phyloP scores from a whole-genome alignment of 2,113 vertebrate species.

The Daboia siamensis region DNA sequence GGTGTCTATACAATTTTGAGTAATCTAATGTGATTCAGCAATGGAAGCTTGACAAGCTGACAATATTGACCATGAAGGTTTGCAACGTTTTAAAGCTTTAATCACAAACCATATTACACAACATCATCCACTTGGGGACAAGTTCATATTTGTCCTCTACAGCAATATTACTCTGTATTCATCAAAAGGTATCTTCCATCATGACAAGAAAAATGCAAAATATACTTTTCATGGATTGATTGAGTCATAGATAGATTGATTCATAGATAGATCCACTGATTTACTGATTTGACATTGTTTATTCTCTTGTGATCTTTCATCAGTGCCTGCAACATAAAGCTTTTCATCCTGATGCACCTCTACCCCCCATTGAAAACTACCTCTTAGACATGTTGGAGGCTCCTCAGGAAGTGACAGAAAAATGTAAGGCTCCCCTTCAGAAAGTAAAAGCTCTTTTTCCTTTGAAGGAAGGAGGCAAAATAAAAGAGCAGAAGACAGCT shows the following conservation, averaged over 20 bases:
- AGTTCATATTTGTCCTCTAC: neutral
- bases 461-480: constrained; percentile 83
- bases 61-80: neutral
- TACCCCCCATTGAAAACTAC: constrained; percentile 82
- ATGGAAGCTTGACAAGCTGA: no score
- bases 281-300: neutral
- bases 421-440: constrained; percentile 75
- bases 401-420: constrained; percentile 74
- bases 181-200: neutral
- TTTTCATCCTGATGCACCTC: constrained; percentile 75
- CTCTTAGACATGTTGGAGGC: constrained; percentile 76
- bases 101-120: neutral
- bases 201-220: neutral
- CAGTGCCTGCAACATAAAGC: constrained; percentile 92
- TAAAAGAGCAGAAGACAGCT: constrained; percentile 83
- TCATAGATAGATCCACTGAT: neutral
- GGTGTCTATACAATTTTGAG: neutral
- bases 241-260: neutral
- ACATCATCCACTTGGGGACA: neutral
- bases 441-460: constrained; percentile 84
- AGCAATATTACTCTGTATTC: neutral
- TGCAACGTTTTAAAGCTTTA: neutral
- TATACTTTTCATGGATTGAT: neutral
- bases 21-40: neutral
- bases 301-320: constrained; percentile 55